Evolutionary conservation across 2,797 vertebrate species (phyloP).

Genomic region (Gadopsis bispinosus): DNA sequence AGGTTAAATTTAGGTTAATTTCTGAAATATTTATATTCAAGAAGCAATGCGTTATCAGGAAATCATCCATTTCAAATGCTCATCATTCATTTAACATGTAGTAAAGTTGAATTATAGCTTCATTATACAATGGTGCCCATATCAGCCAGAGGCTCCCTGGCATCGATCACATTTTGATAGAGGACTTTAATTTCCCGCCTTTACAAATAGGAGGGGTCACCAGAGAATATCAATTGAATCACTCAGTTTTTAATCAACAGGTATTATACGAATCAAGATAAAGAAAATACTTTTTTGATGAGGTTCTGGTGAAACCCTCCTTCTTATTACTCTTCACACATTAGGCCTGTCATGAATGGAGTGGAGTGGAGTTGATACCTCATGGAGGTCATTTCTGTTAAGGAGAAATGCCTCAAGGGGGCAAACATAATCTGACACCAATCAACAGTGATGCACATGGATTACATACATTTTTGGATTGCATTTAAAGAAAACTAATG

Average conservation of each 20-base stretch:
- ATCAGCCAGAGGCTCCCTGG: constrained; percentile 72
- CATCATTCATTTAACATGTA: constrained; percentile 70
- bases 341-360: constrained; percentile 37
- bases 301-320: constrained; percentile 41
- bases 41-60: constrained; percentile 45
- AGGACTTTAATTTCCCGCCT: constrained; percentile 81
- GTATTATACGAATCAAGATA: constrained; percentile 68
- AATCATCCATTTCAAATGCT: constrained; percentile 59
- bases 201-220: constrained; percentile 79
- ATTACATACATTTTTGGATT: background rate
- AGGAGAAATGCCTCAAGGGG: constrained; percentile 7
- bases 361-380: background rate
- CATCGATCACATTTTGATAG: constrained; percentile 82
- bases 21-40: constrained; percentile 43
- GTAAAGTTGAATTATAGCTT: constrained; percentile 79
- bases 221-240: constrained; percentile 68
- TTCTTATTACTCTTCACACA: constrained; percentile 62
- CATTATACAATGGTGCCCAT: constrained; percentile 71
- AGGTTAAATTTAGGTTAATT: constrained; percentile 30
- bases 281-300: constrained; percentile 60
- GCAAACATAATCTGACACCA: background rate
- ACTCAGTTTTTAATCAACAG: constrained; percentile 80
- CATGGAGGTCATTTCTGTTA: constrained; percentile 5
- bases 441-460: background rate
- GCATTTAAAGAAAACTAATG: background rate